Evolutionary conservation across 1,140 invertebrate genomes (phyloP), one percentile per base, ranked within the genome.

Genomic region (Bombus pascuorum): DNA sequence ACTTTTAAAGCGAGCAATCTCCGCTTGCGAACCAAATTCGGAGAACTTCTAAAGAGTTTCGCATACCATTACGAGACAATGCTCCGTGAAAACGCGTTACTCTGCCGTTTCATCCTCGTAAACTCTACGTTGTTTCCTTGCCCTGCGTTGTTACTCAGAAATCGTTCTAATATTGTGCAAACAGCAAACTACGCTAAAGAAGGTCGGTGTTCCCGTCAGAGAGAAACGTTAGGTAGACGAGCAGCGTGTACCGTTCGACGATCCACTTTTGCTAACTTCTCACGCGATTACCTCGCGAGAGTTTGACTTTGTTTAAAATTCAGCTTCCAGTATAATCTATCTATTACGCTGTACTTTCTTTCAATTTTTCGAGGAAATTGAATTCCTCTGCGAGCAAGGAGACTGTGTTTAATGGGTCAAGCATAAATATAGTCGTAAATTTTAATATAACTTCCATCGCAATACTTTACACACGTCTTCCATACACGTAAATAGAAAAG

Each of bases 221-320:
- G 2, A 18, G n/a, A 13, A 59, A 39, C 8, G 39, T 68, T 28
- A 39, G 34, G 28, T 12, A 77, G 28, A 32, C 34, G 44, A n/a
- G 44, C 44, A 4, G 18, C 53, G 13, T 34, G 22, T 53, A 53
- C 15, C 37, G 70, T 42, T 37, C 57, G 57, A n/a, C 66, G 53
- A 78, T 78, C 62, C 66, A 77, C 65, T 79, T 71, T 59, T 1
- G 18, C 13, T 53, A 37, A 59, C 22, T 62, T 84, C 42, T 37
- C 34, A 6, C 72, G 32, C 71, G 59, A 82, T 75, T 75, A 66
- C 39, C n/a, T 18, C 42, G 3, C 39, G 18, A n/a, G 28, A 62
- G 57, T 32, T 34, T 72, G 62, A 84, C 77, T 62, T 57, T 62
- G 83, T 85, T 85, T 80, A 73, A 80, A 79, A 84, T 84, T 71